phyloP scores from a whole-genome alignment of 2,888 invertebrate species.

The Callosobruchus maculatus region DNA sequence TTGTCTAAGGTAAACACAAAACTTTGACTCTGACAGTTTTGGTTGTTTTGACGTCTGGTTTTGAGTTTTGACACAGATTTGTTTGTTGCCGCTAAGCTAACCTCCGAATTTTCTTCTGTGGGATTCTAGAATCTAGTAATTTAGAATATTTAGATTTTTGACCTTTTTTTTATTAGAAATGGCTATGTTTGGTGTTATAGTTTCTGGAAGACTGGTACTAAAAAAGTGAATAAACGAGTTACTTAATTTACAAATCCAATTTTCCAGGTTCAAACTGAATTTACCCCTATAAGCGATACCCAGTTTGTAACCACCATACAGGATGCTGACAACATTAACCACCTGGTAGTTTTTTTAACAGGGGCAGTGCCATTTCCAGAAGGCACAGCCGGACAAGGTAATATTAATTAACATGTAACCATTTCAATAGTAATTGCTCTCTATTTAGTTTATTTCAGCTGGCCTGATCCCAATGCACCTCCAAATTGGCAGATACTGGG shows the following conservation, averaged over 20 bases:
- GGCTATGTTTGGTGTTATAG: slow-evolving; percentile 71
- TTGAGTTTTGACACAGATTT: too few relatives aligned
- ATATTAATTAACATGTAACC: slow-evolving; percentile 7
- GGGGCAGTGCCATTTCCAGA: slow-evolving; percentile 81
- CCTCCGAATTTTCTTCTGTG: slow-evolving; percentile 9
- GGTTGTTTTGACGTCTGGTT: too few relatives aligned
- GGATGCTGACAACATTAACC: slow-evolving; percentile 90
- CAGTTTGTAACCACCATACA: slow-evolving; percentile 83
- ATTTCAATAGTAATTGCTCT: slow-evolving; percentile 1
- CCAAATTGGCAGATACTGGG: slow-evolving; percentile 95
- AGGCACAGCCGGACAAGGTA: slow-evolving; percentile 74
- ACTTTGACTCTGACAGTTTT: too few relatives aligned
- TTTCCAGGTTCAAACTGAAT: slow-evolving; percentile 88
- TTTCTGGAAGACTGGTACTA: slow-evolving; percentile 77
- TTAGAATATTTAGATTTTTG: background rate
- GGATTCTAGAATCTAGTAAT: slow-evolving; percentile 17
- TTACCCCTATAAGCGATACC: slow-evolving; percentile 76
- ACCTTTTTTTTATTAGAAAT: slow-evolving; percentile 8
- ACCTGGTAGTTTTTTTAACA: slow-evolving; percentile 90
- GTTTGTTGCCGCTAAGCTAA: slow-evolving; percentile 9
- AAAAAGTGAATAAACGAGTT: slow-evolving; percentile 9
- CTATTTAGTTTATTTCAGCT: slow-evolving; percentile 80
- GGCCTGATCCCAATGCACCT: slow-evolving; percentile 84
- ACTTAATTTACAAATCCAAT: slow-evolving; percentile 2
- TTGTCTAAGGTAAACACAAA: too few relatives aligned